Evolutionary conservation across 2,888 invertebrate genomes (phyloP).

Genomic region (Teinopalpus imperialis): DNA sequence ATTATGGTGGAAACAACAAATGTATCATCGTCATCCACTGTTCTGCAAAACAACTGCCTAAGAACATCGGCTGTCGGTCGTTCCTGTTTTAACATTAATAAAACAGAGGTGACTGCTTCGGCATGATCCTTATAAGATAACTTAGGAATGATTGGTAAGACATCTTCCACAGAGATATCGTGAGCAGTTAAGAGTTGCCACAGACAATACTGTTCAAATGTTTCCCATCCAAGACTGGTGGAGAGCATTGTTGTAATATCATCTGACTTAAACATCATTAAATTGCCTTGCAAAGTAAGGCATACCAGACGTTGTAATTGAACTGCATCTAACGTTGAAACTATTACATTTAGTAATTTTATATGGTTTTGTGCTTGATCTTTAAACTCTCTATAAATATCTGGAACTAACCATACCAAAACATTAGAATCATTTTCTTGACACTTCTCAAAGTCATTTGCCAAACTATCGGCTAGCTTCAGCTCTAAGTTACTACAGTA

Average conservation of each 20-base stretch:
- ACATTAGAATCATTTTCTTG: conserved; percentile 94
- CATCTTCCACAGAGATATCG: conserved; percentile 95
- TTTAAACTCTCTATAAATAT: conserved; percentile 95
- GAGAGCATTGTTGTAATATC: conserved; percentile 88
- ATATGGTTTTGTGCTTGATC: conserved; percentile 93
- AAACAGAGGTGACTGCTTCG: conserved; percentile 94
- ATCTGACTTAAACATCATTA: conserved; percentile 91
- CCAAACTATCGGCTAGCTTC: conserved; percentile 87
- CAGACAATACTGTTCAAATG: conserved; percentile 97
- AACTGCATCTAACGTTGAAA: conserved; percentile 93
- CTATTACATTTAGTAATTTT: conserved; percentile 92
- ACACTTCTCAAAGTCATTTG: conserved; percentile 92
- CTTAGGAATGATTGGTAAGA: conserved; percentile 88
- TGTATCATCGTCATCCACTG: conserved; percentile 88
- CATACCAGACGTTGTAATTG: conserved; percentile 96
- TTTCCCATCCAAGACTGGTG: conserved; percentile 96
- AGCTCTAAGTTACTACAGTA: conserved; percentile 91
- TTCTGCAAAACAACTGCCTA: conserved; percentile 90
- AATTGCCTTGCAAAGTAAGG: conserved; percentile 93
- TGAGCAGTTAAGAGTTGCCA: conserved; percentile 98
- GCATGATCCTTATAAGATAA: conserved; percentile 92
- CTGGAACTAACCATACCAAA: conserved; percentile 95
- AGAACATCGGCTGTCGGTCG: conserved; percentile 93
- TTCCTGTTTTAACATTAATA: conserved; percentile 95
- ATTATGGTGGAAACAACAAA: conserved; percentile 96